Conservation (phyloP, 2,113 vertebrate genomes). For the Melanostigma gelatinosum region DNA sequence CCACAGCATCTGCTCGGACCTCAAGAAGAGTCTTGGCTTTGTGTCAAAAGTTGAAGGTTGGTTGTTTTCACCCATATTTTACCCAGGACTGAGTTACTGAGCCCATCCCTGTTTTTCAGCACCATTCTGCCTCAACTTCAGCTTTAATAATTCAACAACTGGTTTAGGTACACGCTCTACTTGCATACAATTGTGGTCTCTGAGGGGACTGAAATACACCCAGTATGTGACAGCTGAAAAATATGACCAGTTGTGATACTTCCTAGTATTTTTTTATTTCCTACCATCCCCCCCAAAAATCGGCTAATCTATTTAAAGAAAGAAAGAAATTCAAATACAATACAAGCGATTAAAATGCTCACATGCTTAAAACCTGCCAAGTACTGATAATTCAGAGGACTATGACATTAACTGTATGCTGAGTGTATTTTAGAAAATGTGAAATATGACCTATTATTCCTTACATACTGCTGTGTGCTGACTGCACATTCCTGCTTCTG, state of each 20-base stretch:
- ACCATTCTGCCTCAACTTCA: not conserved
- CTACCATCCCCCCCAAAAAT: not conserved
- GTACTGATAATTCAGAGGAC: not conserved
- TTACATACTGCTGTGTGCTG: not conserved
- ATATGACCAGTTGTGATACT: not conserved
- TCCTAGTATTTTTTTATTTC: not conserved
- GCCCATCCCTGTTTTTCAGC: not conserved
- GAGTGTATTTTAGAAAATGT: not conserved
- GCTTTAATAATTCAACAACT: not conserved
- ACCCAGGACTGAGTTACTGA: not conserved
- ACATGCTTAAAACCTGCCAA: not conserved
- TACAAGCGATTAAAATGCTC: not conserved
- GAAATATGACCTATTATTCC: not conserved
- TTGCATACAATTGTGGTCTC: not conserved
- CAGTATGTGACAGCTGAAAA: not conserved
- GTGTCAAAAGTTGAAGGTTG: constrained; percentile 96
- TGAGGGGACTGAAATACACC: not conserved
- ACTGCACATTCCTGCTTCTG: not conserved
- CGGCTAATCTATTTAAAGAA: not conserved
- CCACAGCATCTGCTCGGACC: constrained; percentile 96
- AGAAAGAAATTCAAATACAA: not conserved
- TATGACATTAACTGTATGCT: not conserved
- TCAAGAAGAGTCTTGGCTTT: constrained; percentile 96
- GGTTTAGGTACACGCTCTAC: not conserved
- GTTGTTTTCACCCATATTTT: constrained; percentile 14